Percentiles rank a stretch among this genome's conserved stretches.
Conservation (phyloP, 2,888 invertebrate species). For the Tetragonula carbonaria region DNA sequence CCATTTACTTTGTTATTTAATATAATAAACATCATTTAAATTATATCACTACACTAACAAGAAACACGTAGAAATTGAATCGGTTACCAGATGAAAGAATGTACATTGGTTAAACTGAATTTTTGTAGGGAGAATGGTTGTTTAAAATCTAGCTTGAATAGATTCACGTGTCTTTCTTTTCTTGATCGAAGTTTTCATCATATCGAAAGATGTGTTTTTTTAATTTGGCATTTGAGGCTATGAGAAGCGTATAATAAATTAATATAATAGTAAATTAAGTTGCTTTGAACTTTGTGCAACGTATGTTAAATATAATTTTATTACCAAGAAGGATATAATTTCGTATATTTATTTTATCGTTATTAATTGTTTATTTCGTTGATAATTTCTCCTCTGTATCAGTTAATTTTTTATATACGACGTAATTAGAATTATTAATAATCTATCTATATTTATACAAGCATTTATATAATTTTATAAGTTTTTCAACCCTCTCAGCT, state of each 20-base stretch:
- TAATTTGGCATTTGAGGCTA: background rate
- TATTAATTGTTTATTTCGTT: background rate
- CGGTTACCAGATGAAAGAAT: constrained; percentile 11
- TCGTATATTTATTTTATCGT: background rate
- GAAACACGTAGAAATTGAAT: constrained; percentile 1
- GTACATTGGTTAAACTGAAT: background rate
- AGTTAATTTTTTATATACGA: background rate
- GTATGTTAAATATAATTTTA: background rate
- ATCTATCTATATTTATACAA: background rate
- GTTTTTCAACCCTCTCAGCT: accelerated
- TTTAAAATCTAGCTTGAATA: background rate
- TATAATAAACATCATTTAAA: no score
- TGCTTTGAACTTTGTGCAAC: background rate
- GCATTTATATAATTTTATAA: background rate
- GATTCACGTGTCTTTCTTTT: background rate
- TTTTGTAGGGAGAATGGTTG: background rate
- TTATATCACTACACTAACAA: no score
- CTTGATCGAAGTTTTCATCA: background rate
- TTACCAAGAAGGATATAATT: background rate
- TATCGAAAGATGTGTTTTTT: background rate
- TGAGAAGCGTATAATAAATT: background rate
- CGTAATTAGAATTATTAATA: background rate
- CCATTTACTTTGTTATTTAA: no score
- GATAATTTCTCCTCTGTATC: background rate
- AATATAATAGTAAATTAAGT: background rate